Evolutionary conservation across 2,888 invertebrate species (phyloP).

Genomic region (Drosophila merina): DNA sequence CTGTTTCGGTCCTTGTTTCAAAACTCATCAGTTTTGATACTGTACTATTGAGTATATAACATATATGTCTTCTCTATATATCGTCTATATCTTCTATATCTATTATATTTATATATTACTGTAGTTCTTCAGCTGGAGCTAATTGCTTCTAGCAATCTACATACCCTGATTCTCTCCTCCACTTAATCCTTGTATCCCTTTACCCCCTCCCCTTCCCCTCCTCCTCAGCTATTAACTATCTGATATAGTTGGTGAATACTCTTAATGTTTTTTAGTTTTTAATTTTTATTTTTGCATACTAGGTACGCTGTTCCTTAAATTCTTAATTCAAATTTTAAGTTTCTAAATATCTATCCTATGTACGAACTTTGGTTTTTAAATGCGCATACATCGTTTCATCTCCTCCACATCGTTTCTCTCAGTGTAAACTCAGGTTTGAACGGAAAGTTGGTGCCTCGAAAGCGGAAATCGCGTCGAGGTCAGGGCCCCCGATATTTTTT

Average conservation of each 20-base stretch:
- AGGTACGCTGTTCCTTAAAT: slow-evolving; percentile 23
- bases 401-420: slow-evolving; percentile 3
- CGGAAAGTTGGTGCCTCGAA: slow-evolving; percentile 38
- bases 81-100: slow-evolving; percentile 7
- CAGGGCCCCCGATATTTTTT: slow-evolving; percentile 40
- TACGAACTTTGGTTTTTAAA: slow-evolving; percentile 59
- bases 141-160: slow-evolving; percentile 63
- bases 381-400: slow-evolving; percentile 56
- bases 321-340: not conserved
- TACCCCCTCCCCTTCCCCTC: slow-evolving; percentile 6
- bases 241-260: slow-evolving; percentile 3
- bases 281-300: slow-evolving; percentile 9
- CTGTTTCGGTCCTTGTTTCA: slow-evolving; percentile 59
- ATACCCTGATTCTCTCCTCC: slow-evolving; percentile 62
- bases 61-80: slow-evolving; percentile 10
- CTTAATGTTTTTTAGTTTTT: not conserved
- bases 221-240: not conserved
- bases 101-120: not conserved
- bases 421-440: slow-evolving; percentile 4
- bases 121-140: slow-evolving; percentile 14
- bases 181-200: not conserved
- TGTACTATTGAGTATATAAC: slow-evolving; percentile 15
- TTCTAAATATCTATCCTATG: slow-evolving; percentile 18
- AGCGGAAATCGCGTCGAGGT: slow-evolving; percentile 50
- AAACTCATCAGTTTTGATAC: slow-evolving; percentile 52